Conservation (phyloP, 2,797 vertebrate species). For the Pseudochirops corinnae region DNA sequence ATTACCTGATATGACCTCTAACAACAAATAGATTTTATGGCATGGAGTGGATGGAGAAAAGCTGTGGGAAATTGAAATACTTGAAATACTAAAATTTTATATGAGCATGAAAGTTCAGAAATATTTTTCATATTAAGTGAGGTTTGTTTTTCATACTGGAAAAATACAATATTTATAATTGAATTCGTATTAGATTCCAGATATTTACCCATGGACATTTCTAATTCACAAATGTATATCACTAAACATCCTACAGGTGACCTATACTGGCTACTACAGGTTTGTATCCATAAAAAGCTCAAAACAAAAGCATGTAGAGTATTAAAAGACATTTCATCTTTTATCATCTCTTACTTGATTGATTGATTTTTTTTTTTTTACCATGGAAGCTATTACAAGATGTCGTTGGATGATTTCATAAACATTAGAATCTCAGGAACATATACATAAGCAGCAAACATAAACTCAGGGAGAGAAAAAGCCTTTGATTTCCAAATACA, state of each 20-base stretch:
- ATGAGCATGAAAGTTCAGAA: neutral
- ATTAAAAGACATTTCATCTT: constrained; percentile 16
- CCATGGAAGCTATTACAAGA: constrained; percentile 52
- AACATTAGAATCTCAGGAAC: constrained; percentile 53
- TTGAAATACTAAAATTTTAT: neutral
- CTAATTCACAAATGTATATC: neutral
- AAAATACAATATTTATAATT: neutral
- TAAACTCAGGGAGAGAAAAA: constrained; percentile 57
- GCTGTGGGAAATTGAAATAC: no score
- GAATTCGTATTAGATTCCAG: neutral
- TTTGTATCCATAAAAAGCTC: constrained; percentile 11
- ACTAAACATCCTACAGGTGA: neutral
- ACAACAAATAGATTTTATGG: neutral
- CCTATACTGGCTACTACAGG: neutral
- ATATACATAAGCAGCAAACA: neutral
- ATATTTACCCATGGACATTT: neutral
- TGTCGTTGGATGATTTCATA: constrained; percentile 59
- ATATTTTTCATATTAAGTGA: neutral
- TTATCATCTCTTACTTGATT: constrained; percentile 44
- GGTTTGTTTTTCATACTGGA: neutral
- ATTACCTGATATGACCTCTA: neutral
- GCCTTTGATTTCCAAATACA: constrained; percentile 63
- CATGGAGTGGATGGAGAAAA: neutral
- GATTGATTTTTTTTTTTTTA: constrained; percentile 43
- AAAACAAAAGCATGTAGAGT: neutral